These are phyloP conservation scores for Psephotus haematonotus DNA, from an alignment of 2,113 vertebrate species.

Conservation along the genomic window DNA sequence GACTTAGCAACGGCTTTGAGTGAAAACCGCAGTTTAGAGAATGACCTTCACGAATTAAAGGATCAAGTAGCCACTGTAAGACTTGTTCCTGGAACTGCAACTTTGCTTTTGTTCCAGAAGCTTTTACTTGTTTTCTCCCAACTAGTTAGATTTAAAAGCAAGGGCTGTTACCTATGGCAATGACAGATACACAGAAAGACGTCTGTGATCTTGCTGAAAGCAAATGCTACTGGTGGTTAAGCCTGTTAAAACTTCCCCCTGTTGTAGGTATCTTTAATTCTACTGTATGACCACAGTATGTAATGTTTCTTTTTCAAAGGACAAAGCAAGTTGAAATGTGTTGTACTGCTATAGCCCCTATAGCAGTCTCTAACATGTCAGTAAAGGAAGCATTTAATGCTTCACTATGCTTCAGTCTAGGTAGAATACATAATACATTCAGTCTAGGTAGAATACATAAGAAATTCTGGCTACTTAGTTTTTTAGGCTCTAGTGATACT, in stretches of 20 bases:
- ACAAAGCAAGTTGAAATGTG: background rate
- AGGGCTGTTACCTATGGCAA: background rate
- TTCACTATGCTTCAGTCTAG: background rate
- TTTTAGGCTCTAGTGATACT: background rate
- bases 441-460: background rate
- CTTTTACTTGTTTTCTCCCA: background rate
- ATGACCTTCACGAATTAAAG: slow-evolving; percentile 66
- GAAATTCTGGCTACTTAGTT: background rate
- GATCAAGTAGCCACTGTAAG: slow-evolving; percentile 75
- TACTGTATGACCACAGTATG: background rate
- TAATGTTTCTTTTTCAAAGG: background rate
- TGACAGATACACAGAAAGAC: background rate
- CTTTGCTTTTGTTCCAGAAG: background rate
- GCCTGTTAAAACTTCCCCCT: background rate
- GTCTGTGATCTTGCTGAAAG: background rate
- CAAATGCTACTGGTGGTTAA: background rate
- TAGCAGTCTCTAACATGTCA: background rate
- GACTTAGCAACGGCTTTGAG: slow-evolving; percentile 73
- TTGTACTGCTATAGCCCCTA: background rate
- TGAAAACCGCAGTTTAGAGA: slow-evolving; percentile 69
- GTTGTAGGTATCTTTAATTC: background rate
- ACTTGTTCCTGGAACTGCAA: background rate
- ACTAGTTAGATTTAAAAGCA: background rate
- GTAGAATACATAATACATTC: background rate
- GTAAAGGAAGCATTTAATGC: background rate